Conservation (phyloP, 2,888 invertebrate species). For the Chloroclysta siterata region DNA sequence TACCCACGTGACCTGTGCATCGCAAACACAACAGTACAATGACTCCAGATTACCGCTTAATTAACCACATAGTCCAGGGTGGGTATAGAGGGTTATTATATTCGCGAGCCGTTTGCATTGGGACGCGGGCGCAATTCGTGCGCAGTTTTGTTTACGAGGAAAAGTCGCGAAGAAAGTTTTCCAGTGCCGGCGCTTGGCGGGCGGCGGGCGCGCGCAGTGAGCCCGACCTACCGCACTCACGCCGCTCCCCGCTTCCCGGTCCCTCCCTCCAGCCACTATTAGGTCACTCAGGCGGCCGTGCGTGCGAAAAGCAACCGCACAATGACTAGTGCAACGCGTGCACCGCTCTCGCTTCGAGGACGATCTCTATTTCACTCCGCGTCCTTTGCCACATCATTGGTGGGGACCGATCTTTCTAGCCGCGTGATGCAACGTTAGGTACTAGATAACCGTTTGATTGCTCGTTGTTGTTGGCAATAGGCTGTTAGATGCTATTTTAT, state of each 20-base stretch:
- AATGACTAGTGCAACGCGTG: slow-evolving; percentile 84
- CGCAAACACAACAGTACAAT: slow-evolving; percentile 62
- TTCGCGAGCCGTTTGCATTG: slow-evolving; percentile 35
- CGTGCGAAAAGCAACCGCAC: slow-evolving; percentile 83
- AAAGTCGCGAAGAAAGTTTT: slow-evolving; percentile 83
- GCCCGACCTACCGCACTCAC: slow-evolving; percentile 84
- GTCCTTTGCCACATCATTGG: slow-evolving; percentile 83
- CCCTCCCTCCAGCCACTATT: slow-evolving; percentile 84
- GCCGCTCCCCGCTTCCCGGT: slow-evolving; percentile 74
- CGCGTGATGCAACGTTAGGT: slow-evolving; percentile 77
- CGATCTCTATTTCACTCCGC: slow-evolving; percentile 84
- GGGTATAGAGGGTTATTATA: slow-evolving; percentile 14
- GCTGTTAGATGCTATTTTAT: slow-evolving; percentile 24
- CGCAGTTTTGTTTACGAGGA: slow-evolving; percentile 78
- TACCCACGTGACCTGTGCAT: slow-evolving; percentile 71
- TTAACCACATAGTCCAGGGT: slow-evolving; percentile 58
- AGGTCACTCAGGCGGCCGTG: slow-evolving; percentile 82
- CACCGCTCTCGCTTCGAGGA: slow-evolving; percentile 85
- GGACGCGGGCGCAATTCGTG: slow-evolving; percentile 63
- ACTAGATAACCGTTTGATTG: slow-evolving; percentile 67
- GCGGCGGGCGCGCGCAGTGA: slow-evolving; percentile 78
- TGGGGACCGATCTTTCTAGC: slow-evolving; percentile 84
- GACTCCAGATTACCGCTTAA: slow-evolving; percentile 45
- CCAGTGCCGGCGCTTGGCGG: slow-evolving; percentile 73
- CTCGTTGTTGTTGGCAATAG: slow-evolving; percentile 50